Evolutionary conservation across 2,113 vertebrate species (phyloP), one percentile per base, ranked within the genome.

Genomic region (Orycteropus afer): DNA sequence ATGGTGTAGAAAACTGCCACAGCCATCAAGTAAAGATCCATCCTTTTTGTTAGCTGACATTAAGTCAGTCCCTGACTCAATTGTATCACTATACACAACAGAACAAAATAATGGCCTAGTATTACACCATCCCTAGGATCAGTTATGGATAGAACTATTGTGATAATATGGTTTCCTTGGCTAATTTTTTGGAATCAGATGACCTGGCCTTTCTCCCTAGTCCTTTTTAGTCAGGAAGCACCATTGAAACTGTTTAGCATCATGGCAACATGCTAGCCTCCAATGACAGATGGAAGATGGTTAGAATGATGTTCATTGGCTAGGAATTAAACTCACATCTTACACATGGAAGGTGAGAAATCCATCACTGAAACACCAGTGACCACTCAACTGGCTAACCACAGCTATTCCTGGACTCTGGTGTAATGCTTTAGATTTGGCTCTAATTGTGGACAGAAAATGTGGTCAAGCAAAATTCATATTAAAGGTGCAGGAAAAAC

Each of bases 21-120:
- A 0, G 29, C 10, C 0, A 0, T 14, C 29, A 22, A 7, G 22
- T 11, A 22, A 22, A 0, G 0, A 0, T 25, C 53, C 69, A 37
- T n/a, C 22, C 69, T 69, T 37, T 7, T 22, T 37, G 5, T 40
- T 40, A 40, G 69, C 20, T 71, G 37, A 6, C 69, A 42, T 22
- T 69, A 15, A 37, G 12, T 37, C 4, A 57, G 14, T 10, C 6
- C 65, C 6, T 37, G 22, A 40, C 37, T 23, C n/a, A n/a, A n/a
- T n/a, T 22, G 32, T 71, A 37, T 20, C n/a, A 71, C 20, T 22
- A 10, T 8, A 69, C 22, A 18, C 67, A 69, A 37, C 9, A n/a
- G 17, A 69, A 9, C 22, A 10, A 71, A 40, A 42, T 22, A 71
- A 37, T 20, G 23, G 37, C 69, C 20, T 2, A 69, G n/a, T 40